Conservation (phyloP, 2,113 vertebrate genomes). For the Phainopepla nitens region DNA sequence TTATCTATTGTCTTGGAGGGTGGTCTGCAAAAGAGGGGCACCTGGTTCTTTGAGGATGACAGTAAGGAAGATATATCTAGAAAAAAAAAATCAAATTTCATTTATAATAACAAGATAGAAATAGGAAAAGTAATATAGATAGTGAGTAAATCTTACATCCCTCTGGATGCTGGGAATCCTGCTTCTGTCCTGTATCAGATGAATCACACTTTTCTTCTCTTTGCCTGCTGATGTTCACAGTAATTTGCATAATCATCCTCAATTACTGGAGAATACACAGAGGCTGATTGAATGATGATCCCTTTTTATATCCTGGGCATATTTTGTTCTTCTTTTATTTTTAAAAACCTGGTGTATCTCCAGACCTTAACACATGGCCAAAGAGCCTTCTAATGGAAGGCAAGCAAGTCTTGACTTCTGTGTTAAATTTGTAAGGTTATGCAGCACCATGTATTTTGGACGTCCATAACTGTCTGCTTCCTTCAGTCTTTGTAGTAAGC, state of each 20-base stretch:
- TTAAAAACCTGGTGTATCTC: not conserved
- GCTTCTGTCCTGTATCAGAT: not conserved
- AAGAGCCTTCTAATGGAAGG: not conserved
- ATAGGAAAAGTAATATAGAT: not conserved
- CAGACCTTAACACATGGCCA: not conserved
- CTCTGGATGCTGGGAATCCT: not conserved
- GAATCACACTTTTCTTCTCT: not conserved
- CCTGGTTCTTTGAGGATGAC: not conserved
- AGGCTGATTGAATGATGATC: not conserved
- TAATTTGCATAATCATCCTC: not conserved
- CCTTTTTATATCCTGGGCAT: not conserved
- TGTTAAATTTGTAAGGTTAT: not conserved
- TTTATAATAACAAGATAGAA: not conserved
- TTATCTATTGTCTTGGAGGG: not conserved
- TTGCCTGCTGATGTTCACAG: not conserved
- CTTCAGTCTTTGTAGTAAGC: not conserved
- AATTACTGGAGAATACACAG: not conserved
- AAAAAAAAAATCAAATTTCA: not conserved
- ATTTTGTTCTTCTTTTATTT: not conserved
- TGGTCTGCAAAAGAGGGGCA: not conserved
- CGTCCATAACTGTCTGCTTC: not conserved
- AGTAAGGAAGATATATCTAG: not conserved
- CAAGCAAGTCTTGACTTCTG: not conserved
- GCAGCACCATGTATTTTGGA: not conserved
- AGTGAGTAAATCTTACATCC: not conserved